Base-by-base conservation (phyloP, 2,888 invertebrate species). In the Euplagia quadripunctaria region DNA sequence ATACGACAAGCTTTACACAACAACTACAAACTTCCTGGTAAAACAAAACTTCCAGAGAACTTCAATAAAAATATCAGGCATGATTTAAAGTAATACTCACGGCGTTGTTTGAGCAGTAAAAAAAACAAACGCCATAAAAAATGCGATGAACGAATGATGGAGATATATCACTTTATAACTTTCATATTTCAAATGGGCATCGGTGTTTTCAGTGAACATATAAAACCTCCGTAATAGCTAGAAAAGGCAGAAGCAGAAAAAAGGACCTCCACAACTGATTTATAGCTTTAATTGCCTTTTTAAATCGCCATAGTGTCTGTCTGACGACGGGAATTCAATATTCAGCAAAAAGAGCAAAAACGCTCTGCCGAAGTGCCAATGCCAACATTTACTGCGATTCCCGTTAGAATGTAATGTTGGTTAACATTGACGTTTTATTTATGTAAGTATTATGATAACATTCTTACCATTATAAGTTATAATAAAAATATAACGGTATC, bases 221-320 rank as follows among this genome's bases (percentile, higher is more conserved):
- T 92, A 92, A 94, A 93, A 90, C 87, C 87, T 73, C 75, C 86
- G 87, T 90, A 89, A 91, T 90, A 87, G 89, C 82, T 83, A 79
- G 85, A 84, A 87, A 85, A 87, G 87, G 88, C 86, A 90, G 89
- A 91, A 89, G 86, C 81, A 82, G 82, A 85, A 85, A 86, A 89
- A 87, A 87, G 82, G 86, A 88, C 87, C 88, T 84, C 88, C 88
- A 88, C 89, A 91, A 88, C 88, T 94, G 94, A 95, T 94, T 94
- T 94, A 95, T 92, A 81, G 88, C 86, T 92, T 94, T 94, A 94
- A 94, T 94, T 94, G 93, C 90, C 91, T 89, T 91, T 92, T 93
- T 90, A 90, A 89, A 61, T 46, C 89, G 87, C 86, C 87, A 86
- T 82, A 85, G 81, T 86, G 84, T 85, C 89, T 90, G 84, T 83